Evolutionary conservation across 2,888 invertebrate genomes (phyloP), one percentile per base, ranked within the genome.

Genomic region (Hydroisotoma schaefferi): DNA sequence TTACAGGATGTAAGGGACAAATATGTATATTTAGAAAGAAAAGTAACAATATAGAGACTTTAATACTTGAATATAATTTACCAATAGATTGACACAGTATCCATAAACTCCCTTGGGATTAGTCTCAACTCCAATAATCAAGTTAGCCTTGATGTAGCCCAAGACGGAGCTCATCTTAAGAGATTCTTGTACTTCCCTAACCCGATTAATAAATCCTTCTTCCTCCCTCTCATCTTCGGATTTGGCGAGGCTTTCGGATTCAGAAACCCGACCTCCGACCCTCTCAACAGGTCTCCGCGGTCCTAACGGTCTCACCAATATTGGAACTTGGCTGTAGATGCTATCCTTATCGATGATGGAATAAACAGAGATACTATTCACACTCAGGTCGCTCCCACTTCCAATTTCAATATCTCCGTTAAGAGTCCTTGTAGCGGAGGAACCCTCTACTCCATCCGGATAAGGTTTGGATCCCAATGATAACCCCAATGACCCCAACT

Each of bases 71-170:
- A 53, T 54, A n/a, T 29, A 38, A 15, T 49, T 54, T 5, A 48
- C 48, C 22, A 44, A 18, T 8, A 56, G 22, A 44, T 61, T 56
- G 12, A 64, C 22, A 33, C 53, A 61, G 26, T 58, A 60, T 2
- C 61, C 61, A 25, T 53, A 58, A 23, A 61, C 52, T 8, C 20
- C 23, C 22, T 26, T 33, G 2, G 55, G n/a, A 22, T 44, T 38
- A 25, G 55, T 51, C 33, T 46, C 46, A 2, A 60, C 57, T 1
- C 49, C 55, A n/a, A 64, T 57, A 0, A 64, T 25, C 4, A 60
- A 18, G 8, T 59, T 54, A 18, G 28, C 49, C n/a, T 54, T 29
- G 25, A 12, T 1, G n/a, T 18, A 20, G 40, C n/a, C 3, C 5
- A 20, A 5, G 20, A 5, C 5, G 3, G 40, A 18, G n/a, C n/a